Conservation (phyloP, 2,888 invertebrate genomes). For the Neoascia interrupta region DNA sequence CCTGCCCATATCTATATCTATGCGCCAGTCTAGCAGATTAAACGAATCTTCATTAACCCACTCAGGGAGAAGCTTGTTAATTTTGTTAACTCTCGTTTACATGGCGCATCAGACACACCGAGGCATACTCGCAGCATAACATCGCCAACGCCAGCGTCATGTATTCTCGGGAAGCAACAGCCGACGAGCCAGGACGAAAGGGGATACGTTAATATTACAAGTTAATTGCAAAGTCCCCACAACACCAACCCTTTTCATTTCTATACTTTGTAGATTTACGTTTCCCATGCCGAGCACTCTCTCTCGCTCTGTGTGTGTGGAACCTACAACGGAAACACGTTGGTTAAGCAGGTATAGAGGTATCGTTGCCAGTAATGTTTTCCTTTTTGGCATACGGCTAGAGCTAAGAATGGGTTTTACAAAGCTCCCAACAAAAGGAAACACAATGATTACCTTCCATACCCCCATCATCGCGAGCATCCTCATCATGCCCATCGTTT, state of each 20-base stretch:
- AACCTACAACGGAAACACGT: conserved; percentile 46
- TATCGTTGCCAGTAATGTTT: conserved; percentile 63
- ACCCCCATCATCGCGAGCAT: conserved; percentile 25
- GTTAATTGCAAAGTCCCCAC: conserved; percentile 67
- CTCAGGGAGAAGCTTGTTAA: conserved; percentile 66
- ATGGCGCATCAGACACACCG: conserved; percentile 50
- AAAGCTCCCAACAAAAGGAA: conserved; percentile 56
- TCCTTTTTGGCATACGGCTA: conserved; percentile 40
- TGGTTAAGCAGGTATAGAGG: too few species aligned
- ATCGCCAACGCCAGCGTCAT: neutral
- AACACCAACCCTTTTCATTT: conserved; percentile 43
- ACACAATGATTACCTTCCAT: conserved; percentile 61
- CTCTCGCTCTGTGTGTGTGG: conserved; percentile 3
- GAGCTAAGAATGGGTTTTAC: conserved; percentile 16
- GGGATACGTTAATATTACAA: conserved; percentile 68
- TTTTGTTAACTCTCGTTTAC: conserved; percentile 66
- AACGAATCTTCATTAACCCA: conserved; percentile 70
- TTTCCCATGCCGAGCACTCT: neutral
- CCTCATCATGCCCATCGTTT: neutral
- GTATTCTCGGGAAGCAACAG: neutral
- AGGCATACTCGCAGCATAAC: conserved; percentile 11
- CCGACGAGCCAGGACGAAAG: conserved; percentile 38
- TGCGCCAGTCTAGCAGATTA: conserved; percentile 50
- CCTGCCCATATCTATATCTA: neutral
- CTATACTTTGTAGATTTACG: too few species aligned